These are phyloP conservation scores for Chouioia cunea DNA, from an alignment of 2,888 invertebrate species.

Conservation along the genomic window DNA sequence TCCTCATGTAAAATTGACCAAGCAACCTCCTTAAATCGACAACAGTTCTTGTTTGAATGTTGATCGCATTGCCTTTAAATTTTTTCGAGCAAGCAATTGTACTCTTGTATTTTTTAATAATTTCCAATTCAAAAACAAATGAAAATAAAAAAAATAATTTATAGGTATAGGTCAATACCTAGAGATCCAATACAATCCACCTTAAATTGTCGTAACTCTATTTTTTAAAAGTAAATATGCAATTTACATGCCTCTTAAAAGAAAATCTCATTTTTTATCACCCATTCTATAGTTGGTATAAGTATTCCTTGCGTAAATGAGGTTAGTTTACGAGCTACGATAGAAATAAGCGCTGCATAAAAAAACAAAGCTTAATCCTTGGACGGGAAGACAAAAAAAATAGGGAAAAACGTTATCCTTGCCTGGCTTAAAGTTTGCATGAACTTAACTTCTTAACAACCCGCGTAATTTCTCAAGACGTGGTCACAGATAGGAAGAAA, in stretches of 20 bases:
- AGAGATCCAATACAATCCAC: too few relatives aligned
- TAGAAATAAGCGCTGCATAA: slow-evolving; percentile 30
- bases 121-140: too few relatives aligned
- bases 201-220: too few relatives aligned
- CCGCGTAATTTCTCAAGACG: slow-evolving; percentile 35
- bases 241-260: slow-evolving; percentile 17
- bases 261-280: slow-evolving; percentile 38
- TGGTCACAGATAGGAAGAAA: slow-evolving; percentile 32
- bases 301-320: slow-evolving; percentile 38
- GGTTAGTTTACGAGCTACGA: slow-evolving; percentile 40
- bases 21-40: background rate
- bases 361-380: slow-evolving; percentile 40
- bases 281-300: slow-evolving; percentile 23
- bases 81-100: background rate
- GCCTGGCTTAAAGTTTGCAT: slow-evolving; percentile 33
- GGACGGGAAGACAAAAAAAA: slow-evolving; percentile 6
- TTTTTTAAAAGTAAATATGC: slow-evolving; percentile 25
- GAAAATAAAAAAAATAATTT: slow-evolving; percentile 7
- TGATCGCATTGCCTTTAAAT: background rate
- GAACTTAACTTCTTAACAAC: slow-evolving; percentile 44
- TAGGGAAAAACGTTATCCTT: slow-evolving; percentile 32
- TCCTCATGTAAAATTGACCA: slow-evolving; percentile 31
- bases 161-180: too few relatives aligned
- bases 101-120: background rate
- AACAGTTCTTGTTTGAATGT: background rate